These are phyloP conservation scores for Drosophila simulans DNA, from an alignment of 1,140 invertebrate species.

Conservation along the genomic window DNA sequence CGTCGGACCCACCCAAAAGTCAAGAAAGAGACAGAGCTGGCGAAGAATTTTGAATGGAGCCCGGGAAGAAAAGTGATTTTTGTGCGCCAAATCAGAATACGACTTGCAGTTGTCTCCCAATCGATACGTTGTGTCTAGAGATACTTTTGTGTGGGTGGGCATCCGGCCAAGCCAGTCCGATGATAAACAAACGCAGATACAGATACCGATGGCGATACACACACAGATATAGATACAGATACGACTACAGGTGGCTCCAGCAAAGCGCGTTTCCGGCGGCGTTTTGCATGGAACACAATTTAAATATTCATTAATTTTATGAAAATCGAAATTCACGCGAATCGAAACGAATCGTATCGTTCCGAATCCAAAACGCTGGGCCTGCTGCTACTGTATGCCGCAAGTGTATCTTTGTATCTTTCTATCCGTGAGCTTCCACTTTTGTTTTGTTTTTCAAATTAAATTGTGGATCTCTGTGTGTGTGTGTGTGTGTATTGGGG, in stretches of 20 bases:
- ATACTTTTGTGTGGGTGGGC: conserved; percentile 45
- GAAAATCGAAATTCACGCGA: conserved; percentile 76
- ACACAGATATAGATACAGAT: conserved; percentile 10
- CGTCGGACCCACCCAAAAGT: conserved; percentile 13
- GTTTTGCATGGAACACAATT: conserved; percentile 72
- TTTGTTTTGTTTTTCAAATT: conserved; percentile 66
- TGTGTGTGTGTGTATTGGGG: conserved; percentile 11
- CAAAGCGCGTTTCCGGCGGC: conserved; percentile 79
- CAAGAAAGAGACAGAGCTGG: not conserved
- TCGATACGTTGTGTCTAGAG: conserved; percentile 21
- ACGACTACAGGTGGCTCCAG: conserved; percentile 69
- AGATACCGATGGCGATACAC: conserved; percentile 5
- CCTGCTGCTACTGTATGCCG: conserved; percentile 51
- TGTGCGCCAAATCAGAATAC: conserved; percentile 43
- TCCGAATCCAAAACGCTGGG: conserved; percentile 19
- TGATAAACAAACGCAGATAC: conserved; percentile 42
- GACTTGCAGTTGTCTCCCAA: conserved; percentile 50
- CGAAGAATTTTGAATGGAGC: conserved; percentile 29
- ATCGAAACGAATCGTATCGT: conserved; percentile 45
- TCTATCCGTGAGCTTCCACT: conserved; percentile 49
- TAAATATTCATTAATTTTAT: conserved; percentile 83
- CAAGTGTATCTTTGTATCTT: conserved; percentile 27
- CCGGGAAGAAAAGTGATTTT: conserved; percentile 7
- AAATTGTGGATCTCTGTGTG: conserved; percentile 31
- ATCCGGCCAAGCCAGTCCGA: conserved; percentile 58